Evolutionary conservation across 2,888 invertebrate species (phyloP), one percentile per base, ranked within the genome.

Genomic region (Coecobrya sp.): DNA sequence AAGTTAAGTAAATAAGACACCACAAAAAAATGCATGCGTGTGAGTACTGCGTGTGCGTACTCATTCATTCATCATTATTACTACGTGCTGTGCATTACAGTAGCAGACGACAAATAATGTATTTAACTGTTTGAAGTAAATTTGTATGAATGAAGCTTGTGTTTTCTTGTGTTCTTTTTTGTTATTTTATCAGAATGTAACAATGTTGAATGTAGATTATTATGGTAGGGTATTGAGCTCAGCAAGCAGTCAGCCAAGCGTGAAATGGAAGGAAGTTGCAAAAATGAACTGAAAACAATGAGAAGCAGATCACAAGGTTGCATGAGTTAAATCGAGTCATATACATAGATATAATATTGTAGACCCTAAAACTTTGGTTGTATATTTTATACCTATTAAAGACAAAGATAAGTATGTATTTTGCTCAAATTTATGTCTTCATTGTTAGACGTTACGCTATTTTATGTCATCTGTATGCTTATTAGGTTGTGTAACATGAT

Each of bases 261-360:
- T 92, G 87, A 92, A 92, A 92, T 92, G 87, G 92, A 92, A 92
- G 92, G 92, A 92, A 92, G 92, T 92, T 92, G 92, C 92, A 92
- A 92, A 92, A 92, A 92, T 91, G 91, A 82, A 82, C 86, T 91
- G 91, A 91, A 91, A 91, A 91, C 91, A 91, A 91, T 92, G 87
- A 92, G 92, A 92, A 92, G 84, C 92, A 88, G 92, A 92, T 82
- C 92, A 87, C 82, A 92, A 92, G 92, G 87, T 88, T 91, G 86
- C 42, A 19, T 87, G 36, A 79, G 45, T 62, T 62, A 79, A 79
- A 87, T 85, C 45, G 42, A 62, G 79, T 16, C 42, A 30, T 52
- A 52, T 86, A 52, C n/a, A n/a, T n/a, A n/a, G n/a, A 55, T 84
- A 84, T 7, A 4, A 22, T 76, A 36, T 42, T 70, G 81, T 59